These are phyloP conservation scores for Neotoma lepida DNA, from an alignment of 2,113 vertebrate species.

Conservation along the genomic window DNA sequence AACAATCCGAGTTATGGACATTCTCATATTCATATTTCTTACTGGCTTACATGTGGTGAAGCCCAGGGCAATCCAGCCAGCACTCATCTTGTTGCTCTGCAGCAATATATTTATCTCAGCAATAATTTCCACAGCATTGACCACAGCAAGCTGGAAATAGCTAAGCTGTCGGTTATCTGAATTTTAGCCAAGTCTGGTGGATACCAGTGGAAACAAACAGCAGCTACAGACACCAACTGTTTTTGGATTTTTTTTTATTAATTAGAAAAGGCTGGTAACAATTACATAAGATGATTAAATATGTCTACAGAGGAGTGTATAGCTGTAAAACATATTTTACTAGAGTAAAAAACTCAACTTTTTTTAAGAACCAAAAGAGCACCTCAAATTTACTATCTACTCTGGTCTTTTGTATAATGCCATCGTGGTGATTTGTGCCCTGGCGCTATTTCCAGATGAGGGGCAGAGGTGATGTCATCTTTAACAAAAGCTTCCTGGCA, in stretches of 20 bases:
- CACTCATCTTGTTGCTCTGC: slow-evolving; percentile 17
- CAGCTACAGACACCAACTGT: slow-evolving; percentile 28
- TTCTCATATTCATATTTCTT: slow-evolving; percentile 53
- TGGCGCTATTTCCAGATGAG: not conserved
- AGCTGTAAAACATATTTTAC: slow-evolving; percentile 5
- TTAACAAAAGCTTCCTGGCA: not conserved
- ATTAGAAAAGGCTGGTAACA: slow-evolving; percentile 41
- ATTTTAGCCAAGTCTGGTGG: slow-evolving; percentile 60
- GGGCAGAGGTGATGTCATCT: not conserved
- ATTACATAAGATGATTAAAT: slow-evolving; percentile 4
- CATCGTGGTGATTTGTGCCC: not conserved
- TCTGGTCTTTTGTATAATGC: not conserved
- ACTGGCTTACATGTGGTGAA: slow-evolving; percentile 49
- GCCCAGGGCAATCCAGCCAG: slow-evolving; percentile 37
- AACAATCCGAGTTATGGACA: slow-evolving; percentile 41
- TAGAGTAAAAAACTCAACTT: not conserved
- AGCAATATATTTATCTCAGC: slow-evolving; percentile 72
- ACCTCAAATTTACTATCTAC: not conserved
- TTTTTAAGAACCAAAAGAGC: slow-evolving; percentile 19
- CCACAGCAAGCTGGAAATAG: slow-evolving; percentile 74
- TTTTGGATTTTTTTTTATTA: slow-evolving; percentile 23
- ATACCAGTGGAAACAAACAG: slow-evolving; percentile 51
- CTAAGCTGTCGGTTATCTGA: slow-evolving; percentile 65
- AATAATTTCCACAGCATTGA: slow-evolving; percentile 73
- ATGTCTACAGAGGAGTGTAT: not conserved